phyloP scores from a whole-genome alignment of 1,140 invertebrate genomes.

The Diprion similis region DNA sequence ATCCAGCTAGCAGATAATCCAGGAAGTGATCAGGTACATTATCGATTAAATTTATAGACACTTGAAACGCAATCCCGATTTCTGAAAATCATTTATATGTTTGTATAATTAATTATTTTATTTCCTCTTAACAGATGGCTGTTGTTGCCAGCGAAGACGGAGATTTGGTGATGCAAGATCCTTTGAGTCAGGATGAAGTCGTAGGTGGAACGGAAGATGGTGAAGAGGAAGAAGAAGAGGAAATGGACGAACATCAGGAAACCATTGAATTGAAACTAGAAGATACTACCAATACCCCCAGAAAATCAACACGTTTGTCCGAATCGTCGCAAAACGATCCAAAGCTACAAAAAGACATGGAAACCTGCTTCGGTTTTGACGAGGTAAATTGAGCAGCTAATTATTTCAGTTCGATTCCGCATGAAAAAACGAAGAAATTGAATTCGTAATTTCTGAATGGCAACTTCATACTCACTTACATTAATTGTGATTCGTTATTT shows the following conservation, averaged over 20 bases:
- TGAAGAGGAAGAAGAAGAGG: conserved; percentile 49
- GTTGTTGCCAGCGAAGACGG: conserved; percentile 59
- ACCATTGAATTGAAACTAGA: conserved; percentile 51
- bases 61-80: not conserved
- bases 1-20: conserved; percentile 80
- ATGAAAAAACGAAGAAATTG: too few relatives aligned
- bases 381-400: conserved; percentile 59
- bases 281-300: conserved; percentile 27
- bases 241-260: conserved; percentile 50
- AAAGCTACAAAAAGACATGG: conserved; percentile 72
- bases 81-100: conserved; percentile 12
- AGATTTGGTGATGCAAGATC: conserved; percentile 60
- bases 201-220: conserved; percentile 47
- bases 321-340: conserved; percentile 55
- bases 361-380: conserved; percentile 88
- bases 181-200: conserved; percentile 53
- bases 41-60: not conserved
- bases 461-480: too few relatives aligned
- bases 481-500: too few relatives aligned
- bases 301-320: conserved; percentile 32
- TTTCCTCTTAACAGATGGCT: conserved; percentile 48
- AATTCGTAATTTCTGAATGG: too few relatives aligned
- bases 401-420: too few relatives aligned
- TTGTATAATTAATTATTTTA: not conserved
- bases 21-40: conserved; percentile 51